Evolutionary conservation across 2,113 vertebrate genomes (phyloP), one percentile per base, ranked within the genome.

Genomic region (Hydrolagus affinis): DNA sequence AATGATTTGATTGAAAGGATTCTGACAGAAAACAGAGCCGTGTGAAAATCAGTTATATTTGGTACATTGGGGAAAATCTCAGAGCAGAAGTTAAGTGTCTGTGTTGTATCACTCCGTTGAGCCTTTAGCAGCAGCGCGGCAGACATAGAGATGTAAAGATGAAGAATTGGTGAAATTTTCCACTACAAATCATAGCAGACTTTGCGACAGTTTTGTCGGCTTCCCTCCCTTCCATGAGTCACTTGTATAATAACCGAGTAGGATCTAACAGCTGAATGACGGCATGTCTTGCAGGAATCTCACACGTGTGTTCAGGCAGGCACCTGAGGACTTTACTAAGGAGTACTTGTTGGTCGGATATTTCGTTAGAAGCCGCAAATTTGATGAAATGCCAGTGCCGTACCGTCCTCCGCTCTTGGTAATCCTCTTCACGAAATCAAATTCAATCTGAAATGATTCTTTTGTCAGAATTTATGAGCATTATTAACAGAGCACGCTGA

Each of bases 1-100:
- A 83, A 83, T 64, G 62, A 83, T 68, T 15, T 83, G 78, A 83
- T 66, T 83, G 59, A 83, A 83, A 83, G 66, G 60, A 83, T 23
- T 64, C 78, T 19, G 15, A 66, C 25, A 83, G 78, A 83, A 83
- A 83, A 30, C 60, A 83, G 62, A 64, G 30, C 78, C 66, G 78
- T 83, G 78, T 64, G 17, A 83, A 83, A 28, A 83, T 21, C 78
- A 32, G 44, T 44, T 44, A 44, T 6, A 44, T 44, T 32, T 80
- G n/a, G 64, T 15, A 25, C 17, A 80, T 64, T 66, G 59, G 17
- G 44, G 78, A 83, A 83, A 4, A 62, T 83, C 62, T 66, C 32
- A 68, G 25, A 64, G 78, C 15, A 66, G 78, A 19, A 68, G 12
- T 83, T 83, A 83, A n/a, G 17, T 15, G 62, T 83, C 78, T 83